Base-by-base conservation (phyloP, 2,797 vertebrate genomes). In the Bradypus variegatus region DNA sequence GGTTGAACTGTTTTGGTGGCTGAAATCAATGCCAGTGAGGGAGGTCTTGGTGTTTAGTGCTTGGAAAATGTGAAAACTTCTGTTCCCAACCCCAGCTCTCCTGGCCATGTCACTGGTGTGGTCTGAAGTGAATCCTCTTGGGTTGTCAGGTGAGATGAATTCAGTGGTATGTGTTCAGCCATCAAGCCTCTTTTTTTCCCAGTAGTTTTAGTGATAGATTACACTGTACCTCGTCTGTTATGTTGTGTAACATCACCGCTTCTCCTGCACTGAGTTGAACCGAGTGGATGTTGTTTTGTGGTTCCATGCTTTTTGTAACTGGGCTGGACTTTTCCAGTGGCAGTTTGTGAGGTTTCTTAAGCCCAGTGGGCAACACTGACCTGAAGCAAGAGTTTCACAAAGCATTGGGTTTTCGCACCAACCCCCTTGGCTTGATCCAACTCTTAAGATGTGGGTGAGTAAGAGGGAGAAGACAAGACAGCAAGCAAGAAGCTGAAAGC, bases 61-160 rank as follows among this genome's bases (percentile, higher is more conserved):
- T 16, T 53, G 33, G 45, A 21, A 31, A 36, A 48, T 23, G 8
- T 84, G 38, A 29, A 38, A 36, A 75, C n/a, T 9, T 76, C 53
- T 85, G 33, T 80, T 65, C 65, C 33, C 33, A 65, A 21, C 19
- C n/a, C 36, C 21, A 14, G 41, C 19, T 58, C 53, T 72, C 33
- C 6, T 0, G 4, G 36, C 29, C 1, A 0, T 11, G 58, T 48
- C 41, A 5, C 16, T 31, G 9, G 0, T 0, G 0, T 36, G 31
- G 45, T 77, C 64, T 18, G 1, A 65, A 75, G 45, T 55, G 58
- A 29, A 23, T 70, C 41, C 18, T 48, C 72, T 53, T 9, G 13
- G 62, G 33, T 53, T 67, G 10, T 76, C n/a, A 50, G 60, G 27
- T 1, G 8, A 89, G 50, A 36, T 23, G 53, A 55, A 31, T 16